Percentiles rank a stretch among this genome's conserved stretches.
Conservation (phyloP, 2,888 invertebrate species). For the Agonopterix alstromeriana region DNA sequence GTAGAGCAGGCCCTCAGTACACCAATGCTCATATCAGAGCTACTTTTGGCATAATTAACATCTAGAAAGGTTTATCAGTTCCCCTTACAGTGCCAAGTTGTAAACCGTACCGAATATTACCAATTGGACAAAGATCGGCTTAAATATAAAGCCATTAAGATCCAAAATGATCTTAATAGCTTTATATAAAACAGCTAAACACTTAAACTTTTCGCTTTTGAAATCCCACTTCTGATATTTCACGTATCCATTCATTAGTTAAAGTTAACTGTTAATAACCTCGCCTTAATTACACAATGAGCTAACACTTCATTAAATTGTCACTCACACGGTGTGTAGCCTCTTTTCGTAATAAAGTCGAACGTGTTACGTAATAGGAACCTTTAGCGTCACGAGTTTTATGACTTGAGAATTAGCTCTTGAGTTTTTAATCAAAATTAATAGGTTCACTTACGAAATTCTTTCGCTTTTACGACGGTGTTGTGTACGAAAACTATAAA, state of each 20-base stretch:
- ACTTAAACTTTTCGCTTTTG: slow-evolving; percentile 33
- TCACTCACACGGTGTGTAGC: slow-evolving; percentile 58
- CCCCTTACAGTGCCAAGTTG: too few species aligned
- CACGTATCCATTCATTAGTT: slow-evolving; percentile 52
- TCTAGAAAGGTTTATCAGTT: too few species aligned
- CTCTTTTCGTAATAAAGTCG: slow-evolving; percentile 38
- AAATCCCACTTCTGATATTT: slow-evolving; percentile 33
- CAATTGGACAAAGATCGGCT: too few species aligned
- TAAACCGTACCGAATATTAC: too few species aligned
- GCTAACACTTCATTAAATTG: slow-evolving; percentile 68
- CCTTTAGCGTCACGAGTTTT: slow-evolving; percentile 1
- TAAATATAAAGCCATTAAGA: too few species aligned
- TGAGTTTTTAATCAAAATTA: slow-evolving; percentile 3
- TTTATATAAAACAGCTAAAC: too few species aligned
- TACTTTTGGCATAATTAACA: too few species aligned
- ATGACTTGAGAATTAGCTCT: neutral
- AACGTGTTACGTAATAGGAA: slow-evolving; percentile 28
- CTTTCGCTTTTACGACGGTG: neutral
- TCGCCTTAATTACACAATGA: slow-evolving; percentile 62
- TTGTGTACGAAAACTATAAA: neutral
- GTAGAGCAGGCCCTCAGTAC: too few species aligned
- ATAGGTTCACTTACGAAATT: slow-evolving; percentile 1
- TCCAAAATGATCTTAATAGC: too few species aligned
- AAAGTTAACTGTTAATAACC: slow-evolving; percentile 50
- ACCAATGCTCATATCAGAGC: too few species aligned